Evolutionary conservation across 2,797 vertebrate genomes (phyloP), one percentile per base, ranked within the genome.

Genomic region (Mormyrus hasselquistii): DNA sequence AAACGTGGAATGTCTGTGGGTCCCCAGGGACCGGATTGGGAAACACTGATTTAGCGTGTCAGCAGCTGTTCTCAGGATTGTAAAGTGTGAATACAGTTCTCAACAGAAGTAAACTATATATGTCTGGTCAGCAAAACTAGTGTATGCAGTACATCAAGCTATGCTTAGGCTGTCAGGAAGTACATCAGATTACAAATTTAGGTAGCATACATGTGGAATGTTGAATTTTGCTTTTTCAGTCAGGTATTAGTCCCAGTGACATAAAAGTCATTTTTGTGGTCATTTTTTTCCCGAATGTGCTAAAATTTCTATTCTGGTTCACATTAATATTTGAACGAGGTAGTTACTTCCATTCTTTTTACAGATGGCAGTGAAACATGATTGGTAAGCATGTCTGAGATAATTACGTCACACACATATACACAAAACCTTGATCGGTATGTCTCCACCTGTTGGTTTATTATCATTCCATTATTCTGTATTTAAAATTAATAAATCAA

Each of bases 221-320:
- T 91, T 65, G 69, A 90, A 52, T 88, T 91, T 88, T 93, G 0
- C 69, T 94, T 94, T 90, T 94, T 94, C 94, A 92, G 94, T 91
- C 50, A 87, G 9, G 14, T 73, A 82, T 89, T 79, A 44, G 38
- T n/a, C 3, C 41, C 93, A 59, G 93, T 91, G 47, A 50, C 89
- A 89, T 92, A 91, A 90, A 91, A 89, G 52, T 59, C 79, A 82
- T 7, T 55, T 89, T 79, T 79, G 89, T 34, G 29, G 29, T 34
- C 29, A 34, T 34, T 34, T 34, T 79, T 7, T 88, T 79, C 69
- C 73, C 55, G 90, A 91, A 93, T 93, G 73, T 91, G 79, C 82
- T 25, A 89, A 87, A 89, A 89, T 57, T 84, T 93, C 92, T 93
- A 93, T 93, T 95, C 92, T 93, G 57, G 89, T 76, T 87, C 87